Evolutionary conservation across 1,140 invertebrate genomes (phyloP), one percentile per base, ranked within the genome.

Genomic region (Dreissena polymorpha): DNA sequence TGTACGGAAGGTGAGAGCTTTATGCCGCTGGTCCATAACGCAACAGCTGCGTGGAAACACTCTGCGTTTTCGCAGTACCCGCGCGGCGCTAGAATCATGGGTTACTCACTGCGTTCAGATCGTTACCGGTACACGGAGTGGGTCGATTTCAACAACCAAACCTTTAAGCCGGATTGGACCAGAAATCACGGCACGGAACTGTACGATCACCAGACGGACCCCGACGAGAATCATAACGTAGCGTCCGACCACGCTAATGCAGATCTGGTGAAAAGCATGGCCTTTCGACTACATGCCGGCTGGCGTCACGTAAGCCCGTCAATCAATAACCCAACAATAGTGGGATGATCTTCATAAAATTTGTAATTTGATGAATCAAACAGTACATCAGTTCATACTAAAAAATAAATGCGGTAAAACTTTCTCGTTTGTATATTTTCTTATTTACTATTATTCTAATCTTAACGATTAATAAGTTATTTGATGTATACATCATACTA

Each of bases 51-150:
- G 16, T 90, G 88, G 88, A 93, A 92, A 83, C 87, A 72, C 13
- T 91, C 89, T 18, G 95, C 95, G 6, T 95, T 97, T 65, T 96
- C 96, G 88, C 97, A 97, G 91, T 97, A 96, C 94, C 97, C 97
- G 12, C 94, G 97, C 80, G 92, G 97, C 57, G 97, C 97, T 64
- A 96, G 94, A 88, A 95, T 97, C 79, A 97, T 98, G 97, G 97
- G 97, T 7, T 93, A 93, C 77, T 95, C 95, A 39, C 92, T 97
- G 57, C 94, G 95, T 87, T 96, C 95, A 18, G 90, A 93, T 68
- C 86, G 92, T 60, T 96, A 95, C 91, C 94, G 96, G 74, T 97
- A 97, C 85, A 96, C 95, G 0, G 95, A 96, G 89, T 97, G 96
- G 97, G 91, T 96, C 71, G 91, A 92, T n/a, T 78, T 53, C 50